A percentile compares a stretch with the other conserved stretches of the same genome.
Evolutionary conservation across 2,113 vertebrate genomes (phyloP).

Genomic region (Rhynchomys soricoides): DNA sequence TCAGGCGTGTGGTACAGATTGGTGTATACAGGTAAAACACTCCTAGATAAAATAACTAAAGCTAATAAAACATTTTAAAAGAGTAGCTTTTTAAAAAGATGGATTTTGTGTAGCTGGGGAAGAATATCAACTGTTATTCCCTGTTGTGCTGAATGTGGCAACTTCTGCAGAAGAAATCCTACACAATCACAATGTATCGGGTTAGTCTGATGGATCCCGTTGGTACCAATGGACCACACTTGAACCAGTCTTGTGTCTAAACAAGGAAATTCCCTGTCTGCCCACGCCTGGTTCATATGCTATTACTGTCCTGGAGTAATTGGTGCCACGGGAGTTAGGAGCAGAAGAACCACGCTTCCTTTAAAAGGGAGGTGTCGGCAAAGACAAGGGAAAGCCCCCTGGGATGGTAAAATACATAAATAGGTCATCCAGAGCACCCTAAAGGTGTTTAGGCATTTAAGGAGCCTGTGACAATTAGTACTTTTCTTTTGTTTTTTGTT

Average conservation of each 20-base stretch:
- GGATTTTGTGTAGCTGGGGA: neutral
- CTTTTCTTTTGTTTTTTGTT: too few relatives aligned
- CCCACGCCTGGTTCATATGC: neutral
- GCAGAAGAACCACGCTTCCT: neutral
- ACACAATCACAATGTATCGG: neutral
- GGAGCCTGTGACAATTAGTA: neutral
- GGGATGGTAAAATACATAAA: neutral
- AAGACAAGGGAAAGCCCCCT: neutral
- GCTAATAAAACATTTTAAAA: neutral
- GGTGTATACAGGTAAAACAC: neutral
- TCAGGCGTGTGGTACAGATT: neutral
- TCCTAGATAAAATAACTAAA: neutral
- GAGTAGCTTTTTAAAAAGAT: neutral
- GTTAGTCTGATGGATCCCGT: neutral
- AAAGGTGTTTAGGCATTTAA: neutral
- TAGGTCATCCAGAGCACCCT: neutral
- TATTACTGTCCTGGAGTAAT: neutral
- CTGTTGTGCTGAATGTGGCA: neutral
- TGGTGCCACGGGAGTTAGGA: neutral
- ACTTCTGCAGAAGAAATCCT: constrained; percentile 29
- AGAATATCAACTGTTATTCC: neutral
- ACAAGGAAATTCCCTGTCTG: neutral
- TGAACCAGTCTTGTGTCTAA: neutral
- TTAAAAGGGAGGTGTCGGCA: neutral
- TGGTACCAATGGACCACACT: neutral